phyloP scores from a whole-genome alignment of 2,888 invertebrate genomes.

The Dichetophora obliterata region DNA sequence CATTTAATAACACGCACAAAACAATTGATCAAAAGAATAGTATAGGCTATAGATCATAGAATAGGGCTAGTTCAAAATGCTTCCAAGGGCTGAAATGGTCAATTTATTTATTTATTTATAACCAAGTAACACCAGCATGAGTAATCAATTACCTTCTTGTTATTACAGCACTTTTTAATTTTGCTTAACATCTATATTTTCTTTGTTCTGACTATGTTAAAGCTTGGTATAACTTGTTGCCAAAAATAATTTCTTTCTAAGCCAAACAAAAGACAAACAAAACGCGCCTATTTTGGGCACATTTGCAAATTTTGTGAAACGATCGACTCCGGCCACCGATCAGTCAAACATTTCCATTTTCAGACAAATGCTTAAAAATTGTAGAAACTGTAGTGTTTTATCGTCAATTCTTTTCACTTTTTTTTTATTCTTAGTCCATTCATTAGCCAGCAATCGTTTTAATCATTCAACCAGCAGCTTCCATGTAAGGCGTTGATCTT shows the following conservation, averaged over 20 bases:
- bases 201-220: background rate
- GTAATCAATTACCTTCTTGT: no score
- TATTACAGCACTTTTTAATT: no score
- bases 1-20: no score
- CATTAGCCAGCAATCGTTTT: background rate
- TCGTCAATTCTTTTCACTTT: background rate
- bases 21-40: no score
- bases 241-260: background rate
- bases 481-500: background rate
- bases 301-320: background rate
- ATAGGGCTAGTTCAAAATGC: no score
- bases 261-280: background rate
- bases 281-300: background rate
- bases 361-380: background rate
- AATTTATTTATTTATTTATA: no score
- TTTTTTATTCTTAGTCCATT: background rate
- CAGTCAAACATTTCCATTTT: slow-evolving; percentile 1
- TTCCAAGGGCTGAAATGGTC: no score
- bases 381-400: background rate
- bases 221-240: background rate
- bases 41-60: no score
- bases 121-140: no score
- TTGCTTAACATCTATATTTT: background rate
- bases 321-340: background rate
- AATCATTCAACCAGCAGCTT: background rate